Evolutionary conservation across 2,113 vertebrate genomes (phyloP).

Genomic region (Sialia sialis): DNA sequence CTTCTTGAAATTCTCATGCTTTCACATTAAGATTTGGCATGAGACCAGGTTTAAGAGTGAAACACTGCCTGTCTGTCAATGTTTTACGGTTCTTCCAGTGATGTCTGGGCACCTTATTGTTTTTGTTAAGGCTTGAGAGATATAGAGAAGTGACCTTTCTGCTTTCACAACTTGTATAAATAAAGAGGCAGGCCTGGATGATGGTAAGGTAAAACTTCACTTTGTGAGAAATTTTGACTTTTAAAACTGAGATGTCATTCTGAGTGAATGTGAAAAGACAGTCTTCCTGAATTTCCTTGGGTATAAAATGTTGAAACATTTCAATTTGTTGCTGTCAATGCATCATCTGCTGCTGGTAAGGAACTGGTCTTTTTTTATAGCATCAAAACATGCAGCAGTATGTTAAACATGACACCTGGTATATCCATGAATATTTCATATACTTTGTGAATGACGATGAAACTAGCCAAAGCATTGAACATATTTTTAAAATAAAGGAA

Average conservation of each 20-base stretch:
- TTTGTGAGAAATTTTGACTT: background rate
- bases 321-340: background rate
- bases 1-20: conserved; percentile 25
- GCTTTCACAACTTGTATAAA: conserved; percentile 33
- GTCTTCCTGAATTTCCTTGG: background rate
- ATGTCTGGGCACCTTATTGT: conserved; percentile 17
- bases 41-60: background rate
- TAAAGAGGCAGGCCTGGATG: background rate
- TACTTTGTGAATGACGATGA: background rate
- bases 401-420: background rate
- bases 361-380: background rate
- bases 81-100: background rate
- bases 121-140: conserved; percentile 35
- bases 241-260: background rate
- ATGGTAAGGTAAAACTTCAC: background rate
- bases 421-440: background rate
- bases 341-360: background rate
- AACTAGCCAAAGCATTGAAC: background rate
- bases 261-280: background rate
- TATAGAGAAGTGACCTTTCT: conserved; percentile 7
- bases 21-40: background rate
- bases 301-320: background rate
- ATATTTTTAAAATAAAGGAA: background rate
- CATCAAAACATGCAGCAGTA: background rate
- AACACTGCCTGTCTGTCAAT: conserved; percentile 31